Evolutionary conservation across 2,888 invertebrate genomes (phyloP).

Genomic region (Quadroppia sp.): DNA sequence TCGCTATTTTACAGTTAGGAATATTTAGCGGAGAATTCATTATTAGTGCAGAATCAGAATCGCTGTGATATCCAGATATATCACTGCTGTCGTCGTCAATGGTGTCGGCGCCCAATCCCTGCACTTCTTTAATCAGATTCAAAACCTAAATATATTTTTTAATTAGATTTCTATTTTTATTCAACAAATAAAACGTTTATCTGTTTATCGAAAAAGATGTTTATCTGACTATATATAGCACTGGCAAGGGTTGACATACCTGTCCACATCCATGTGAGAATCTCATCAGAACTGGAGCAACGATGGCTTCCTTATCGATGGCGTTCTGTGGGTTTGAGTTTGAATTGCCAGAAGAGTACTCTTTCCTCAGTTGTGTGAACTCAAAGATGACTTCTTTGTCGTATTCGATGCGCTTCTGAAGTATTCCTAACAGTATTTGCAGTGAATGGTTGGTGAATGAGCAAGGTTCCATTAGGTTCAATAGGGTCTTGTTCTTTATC

Average conservation of each 20-base stretch:
- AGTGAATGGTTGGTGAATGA: constrained; percentile 72
- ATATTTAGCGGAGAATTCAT: constrained; percentile 31
- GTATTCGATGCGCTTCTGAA: constrained; percentile 76
- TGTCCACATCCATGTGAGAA: constrained; percentile 57
- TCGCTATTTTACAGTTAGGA: constrained; percentile 15
- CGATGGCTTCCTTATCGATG: constrained; percentile 62
- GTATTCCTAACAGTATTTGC: constrained; percentile 65
- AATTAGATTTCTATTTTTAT: not conserved
- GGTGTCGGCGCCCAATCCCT: constrained; percentile 50
- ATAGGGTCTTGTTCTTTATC: constrained; percentile 83
- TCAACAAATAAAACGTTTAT: constrained; percentile 1
- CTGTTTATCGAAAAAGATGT: not conserved
- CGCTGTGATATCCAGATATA: constrained; percentile 71
- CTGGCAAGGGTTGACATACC: constrained; percentile 53
- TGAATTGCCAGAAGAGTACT: constrained; percentile 50
- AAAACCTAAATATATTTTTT: constrained; percentile 60
- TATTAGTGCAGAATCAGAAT: constrained; percentile 61
- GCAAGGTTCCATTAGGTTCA: constrained; percentile 65
- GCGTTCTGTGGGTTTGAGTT: not conserved
- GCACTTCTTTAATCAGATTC: constrained; percentile 65
- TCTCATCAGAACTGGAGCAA: constrained; percentile 59
- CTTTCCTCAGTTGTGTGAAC: constrained; percentile 60
- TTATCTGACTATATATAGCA: not conserved
- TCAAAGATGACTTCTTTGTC: constrained; percentile 77
- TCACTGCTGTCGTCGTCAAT: constrained; percentile 63